Conservation (phyloP, 2,113 vertebrate species). For the Anoura caudifer region DNA sequence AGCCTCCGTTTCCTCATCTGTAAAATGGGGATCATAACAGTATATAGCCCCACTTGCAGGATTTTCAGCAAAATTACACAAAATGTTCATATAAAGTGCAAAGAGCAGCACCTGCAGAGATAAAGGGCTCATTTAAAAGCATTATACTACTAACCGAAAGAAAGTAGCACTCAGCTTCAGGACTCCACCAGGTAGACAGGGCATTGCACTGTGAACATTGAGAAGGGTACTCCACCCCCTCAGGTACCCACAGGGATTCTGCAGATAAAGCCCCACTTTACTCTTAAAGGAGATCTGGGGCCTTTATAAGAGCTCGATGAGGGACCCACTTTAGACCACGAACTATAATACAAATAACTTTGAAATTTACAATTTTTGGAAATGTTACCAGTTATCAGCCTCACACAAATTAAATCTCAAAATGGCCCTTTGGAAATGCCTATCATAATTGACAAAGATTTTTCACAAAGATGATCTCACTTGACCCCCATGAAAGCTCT, state of each 20-base stretch:
- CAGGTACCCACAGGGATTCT: background rate
- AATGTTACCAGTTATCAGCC: background rate
- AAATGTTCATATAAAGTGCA: background rate
- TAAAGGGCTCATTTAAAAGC: background rate
- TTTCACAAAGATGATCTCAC: background rate
- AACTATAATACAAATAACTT: background rate
- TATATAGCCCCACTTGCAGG: background rate
- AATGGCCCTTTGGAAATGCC: background rate
- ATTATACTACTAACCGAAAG: background rate
- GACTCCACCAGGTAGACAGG: background rate
- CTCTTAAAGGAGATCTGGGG: background rate
- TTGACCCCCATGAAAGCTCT: background rate
- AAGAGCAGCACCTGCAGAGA: background rate
- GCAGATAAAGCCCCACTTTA: background rate
- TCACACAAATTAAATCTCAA: background rate
- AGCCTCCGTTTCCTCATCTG: background rate
- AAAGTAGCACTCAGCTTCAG: background rate
- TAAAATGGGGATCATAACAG: background rate
- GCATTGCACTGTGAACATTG: background rate
- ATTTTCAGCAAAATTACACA: background rate
- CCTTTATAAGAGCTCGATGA: background rate
- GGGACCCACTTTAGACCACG: background rate
- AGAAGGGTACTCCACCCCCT: background rate
- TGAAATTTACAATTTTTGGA: background rate
- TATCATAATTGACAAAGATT: background rate